Base-by-base conservation (phyloP, 2,888 invertebrate genomes). In the Aphodius granarius region DNA sequence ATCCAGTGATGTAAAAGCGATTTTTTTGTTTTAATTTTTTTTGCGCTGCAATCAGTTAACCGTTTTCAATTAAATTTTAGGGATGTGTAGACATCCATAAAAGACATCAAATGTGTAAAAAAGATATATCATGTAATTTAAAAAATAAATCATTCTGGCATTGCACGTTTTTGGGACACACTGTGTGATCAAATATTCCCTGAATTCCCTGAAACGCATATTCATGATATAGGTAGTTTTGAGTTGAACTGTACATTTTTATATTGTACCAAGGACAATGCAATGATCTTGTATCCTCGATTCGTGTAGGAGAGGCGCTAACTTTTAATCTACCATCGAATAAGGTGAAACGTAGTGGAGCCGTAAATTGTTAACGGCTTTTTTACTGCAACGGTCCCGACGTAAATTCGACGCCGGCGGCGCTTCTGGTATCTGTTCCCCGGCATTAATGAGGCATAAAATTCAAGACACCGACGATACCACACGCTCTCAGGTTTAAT, bases 331-430 rank as follows among this genome's bases (percentile, higher is more conserved):
- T 78, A 70, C 76, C 75, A 77, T 76, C 79, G 78, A 78, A 77
- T 78, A 78, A 78, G 77, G 80, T 80, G 76, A 78, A 79, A 78
- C 77, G 77, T 77, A 81, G 80, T 80, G 76, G 77, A 13, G 78
- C 75, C 78, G 79, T 82, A 81, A 82, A 82, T 82, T 80, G 80
- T 79, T 80, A 80, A 81, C 80, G 80, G 76, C 80, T 74, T 76
- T 76, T 76, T 76, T 75, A 75, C 72, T 75, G 63, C 72, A 72
- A 72, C 75, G 72, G 66, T 63, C 75, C 63, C 63, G 66, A 72
- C 72, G 72, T 75, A 75, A 75, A 75, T 75, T 75, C 65, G 75
- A 74, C 72, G 43, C 72, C 66, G 19, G 63, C 72, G 20, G 63
- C 23, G 72, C 63, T 70, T 68, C 74, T 72, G 74, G 74, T 72